Evolutionary conservation across 2,888 invertebrate species (phyloP), one percentile per base, ranked within the genome.

Genomic region (Cheilosia soror): DNA sequence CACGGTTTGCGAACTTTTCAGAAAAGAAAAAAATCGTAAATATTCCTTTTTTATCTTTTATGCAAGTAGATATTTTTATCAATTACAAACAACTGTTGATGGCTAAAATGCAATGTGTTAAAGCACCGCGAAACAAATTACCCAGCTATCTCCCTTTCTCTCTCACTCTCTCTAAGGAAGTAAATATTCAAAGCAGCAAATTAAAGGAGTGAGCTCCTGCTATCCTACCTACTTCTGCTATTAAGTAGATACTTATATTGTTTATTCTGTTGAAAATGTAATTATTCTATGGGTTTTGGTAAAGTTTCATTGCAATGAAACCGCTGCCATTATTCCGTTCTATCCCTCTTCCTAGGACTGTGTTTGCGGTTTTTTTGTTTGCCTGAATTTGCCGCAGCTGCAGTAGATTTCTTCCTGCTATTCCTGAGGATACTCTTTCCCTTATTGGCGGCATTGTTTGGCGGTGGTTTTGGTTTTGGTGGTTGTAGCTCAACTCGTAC

Each of bases 401-500:
- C 75, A 29, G 88, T 88, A 11, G 89, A 88, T 75, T 90, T 90
- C 75, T 91, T 92, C 40, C 90, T 90, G 20, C 89, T 89, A 88
- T 91, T 90, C 31, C 85, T 85, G 75, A 73, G 66, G 85, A 85
- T 5, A 89, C 82, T 87, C 91, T 91, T 20, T 89, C 88, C 86
- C 90, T 90, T 71, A 89, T 90, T 40, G 87, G 76, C 37, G 66
- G 88, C 83, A 81, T 88, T 89, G 85, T 81, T 85, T 9, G 89
- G 62, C n/a, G 88, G 68, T 2, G 89, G 89, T 51, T 91, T 92
- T 1, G 89, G 89, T 77, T 92, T 92, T 2, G 89, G 86, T 55
- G 89, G 88, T 72, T 91, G 91, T 6, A 91, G 88, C 83, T 92
- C 91, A 7, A 91, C 89, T 33, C 92, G 90, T 25, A 90, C 89